Conservation (phyloP, 1,140 invertebrate genomes). For the Pseudobourletiella spinata region DNA sequence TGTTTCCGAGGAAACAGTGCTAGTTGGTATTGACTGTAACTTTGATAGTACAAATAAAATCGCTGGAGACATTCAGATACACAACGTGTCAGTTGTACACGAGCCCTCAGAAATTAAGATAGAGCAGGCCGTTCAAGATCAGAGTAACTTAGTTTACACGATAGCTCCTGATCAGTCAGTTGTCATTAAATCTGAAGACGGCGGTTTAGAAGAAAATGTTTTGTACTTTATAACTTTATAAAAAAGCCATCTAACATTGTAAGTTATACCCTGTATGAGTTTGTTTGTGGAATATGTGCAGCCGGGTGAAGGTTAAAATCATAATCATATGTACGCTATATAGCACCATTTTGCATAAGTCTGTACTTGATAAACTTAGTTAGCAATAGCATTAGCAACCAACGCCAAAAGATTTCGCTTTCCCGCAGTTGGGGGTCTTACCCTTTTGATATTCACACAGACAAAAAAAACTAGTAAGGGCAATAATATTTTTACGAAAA, state of each 20-base stretch:
- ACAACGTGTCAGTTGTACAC: background rate
- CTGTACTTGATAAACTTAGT: too few relatives aligned
- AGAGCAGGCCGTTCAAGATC: background rate
- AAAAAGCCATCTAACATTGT: background rate
- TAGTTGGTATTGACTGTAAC: conserved; percentile 1
- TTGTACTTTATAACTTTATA: conserved; percentile 6
- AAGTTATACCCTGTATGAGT: too few relatives aligned
- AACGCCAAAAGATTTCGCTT: too few relatives aligned
- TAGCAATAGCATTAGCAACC: too few relatives aligned
- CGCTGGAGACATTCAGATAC: background rate
- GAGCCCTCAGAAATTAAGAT: background rate
- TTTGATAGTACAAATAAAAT: conserved; percentile 6
- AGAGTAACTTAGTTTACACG: background rate
- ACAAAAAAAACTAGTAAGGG: too few relatives aligned
- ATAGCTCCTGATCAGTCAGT: background rate
- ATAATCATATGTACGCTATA: too few relatives aligned
- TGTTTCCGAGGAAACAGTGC: background rate
- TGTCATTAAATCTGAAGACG: background rate
- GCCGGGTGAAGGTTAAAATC: too few relatives aligned
- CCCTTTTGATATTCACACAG: too few relatives aligned
- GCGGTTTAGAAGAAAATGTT: conserved; percentile 1
- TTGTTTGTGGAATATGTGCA: too few relatives aligned
- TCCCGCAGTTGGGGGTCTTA: too few relatives aligned
- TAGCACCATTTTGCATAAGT: too few relatives aligned
- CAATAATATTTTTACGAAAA: too few relatives aligned